phyloP scores from a whole-genome alignment of 2,888 invertebrate species.

The Yponomeuta malinellus region DNA sequence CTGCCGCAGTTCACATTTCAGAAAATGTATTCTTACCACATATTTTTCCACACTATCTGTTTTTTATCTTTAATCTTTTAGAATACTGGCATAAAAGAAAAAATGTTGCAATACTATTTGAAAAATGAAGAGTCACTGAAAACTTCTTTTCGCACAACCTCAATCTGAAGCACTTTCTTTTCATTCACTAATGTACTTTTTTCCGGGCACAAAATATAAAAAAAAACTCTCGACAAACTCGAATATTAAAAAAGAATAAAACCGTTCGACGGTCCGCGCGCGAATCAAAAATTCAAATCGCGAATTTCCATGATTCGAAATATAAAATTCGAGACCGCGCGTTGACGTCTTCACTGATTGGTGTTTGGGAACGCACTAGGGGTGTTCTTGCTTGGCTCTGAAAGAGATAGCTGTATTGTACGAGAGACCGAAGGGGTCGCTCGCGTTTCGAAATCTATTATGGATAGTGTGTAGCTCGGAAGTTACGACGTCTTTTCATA shows the following conservation, averaged over 20 bases:
- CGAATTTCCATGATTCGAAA: slow-evolving; percentile 21
- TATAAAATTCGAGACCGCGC: slow-evolving; percentile 20
- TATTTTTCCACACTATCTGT: background rate
- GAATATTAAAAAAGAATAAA: slow-evolving; percentile 4
- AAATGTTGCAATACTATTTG: background rate
- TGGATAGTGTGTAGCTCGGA: background rate
- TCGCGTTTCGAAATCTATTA: background rate
- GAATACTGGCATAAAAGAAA: background rate
- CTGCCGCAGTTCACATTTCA: too few species aligned
- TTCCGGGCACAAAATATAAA: slow-evolving; percentile 3
- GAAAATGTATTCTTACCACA: background rate
- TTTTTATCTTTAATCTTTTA: background rate
- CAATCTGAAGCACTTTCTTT: background rate
- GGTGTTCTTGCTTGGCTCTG: slow-evolving; percentile 14
- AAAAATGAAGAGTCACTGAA: background rate
- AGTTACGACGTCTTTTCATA: background rate
- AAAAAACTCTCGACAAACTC: background rate
- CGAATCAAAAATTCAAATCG: slow-evolving; percentile 15
- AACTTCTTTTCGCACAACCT: background rate
- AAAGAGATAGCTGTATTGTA: slow-evolving; percentile 6
- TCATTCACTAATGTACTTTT: background rate
- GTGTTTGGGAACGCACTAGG: slow-evolving; percentile 51
- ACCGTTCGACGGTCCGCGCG: background rate
- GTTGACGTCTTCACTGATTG: slow-evolving; percentile 32
- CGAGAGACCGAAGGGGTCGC: background rate